phyloP scores from a whole-genome alignment of 92 coral and sea anemone genomes.

The Paramuricea clavata region DNA sequence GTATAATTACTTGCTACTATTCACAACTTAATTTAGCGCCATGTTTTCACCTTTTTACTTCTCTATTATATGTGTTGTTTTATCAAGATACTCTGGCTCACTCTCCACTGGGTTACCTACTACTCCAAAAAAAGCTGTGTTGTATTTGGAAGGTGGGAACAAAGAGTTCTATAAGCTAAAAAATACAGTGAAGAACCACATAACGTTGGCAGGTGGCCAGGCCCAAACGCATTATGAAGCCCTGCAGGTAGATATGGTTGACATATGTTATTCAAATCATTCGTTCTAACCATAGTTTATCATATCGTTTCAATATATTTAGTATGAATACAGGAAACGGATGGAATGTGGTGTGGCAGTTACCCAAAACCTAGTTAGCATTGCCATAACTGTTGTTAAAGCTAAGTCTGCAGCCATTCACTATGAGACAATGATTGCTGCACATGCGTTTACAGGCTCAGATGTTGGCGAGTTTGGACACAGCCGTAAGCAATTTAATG shows the following conservation, averaged over 20 bases:
- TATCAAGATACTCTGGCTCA: not conserved
- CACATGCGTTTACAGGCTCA: not conserved
- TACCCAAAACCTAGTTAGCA: not conserved
- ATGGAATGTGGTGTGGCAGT: constrained; percentile 1
- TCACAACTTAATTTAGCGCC: not conserved
- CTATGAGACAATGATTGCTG: not conserved
- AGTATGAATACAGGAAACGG: not conserved
- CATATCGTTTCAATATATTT: not conserved
- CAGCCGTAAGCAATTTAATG: not conserved
- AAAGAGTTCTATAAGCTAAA: not conserved
- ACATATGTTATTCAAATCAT: not conserved
- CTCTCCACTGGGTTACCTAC: constrained; percentile 7
- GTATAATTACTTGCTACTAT: not conserved
- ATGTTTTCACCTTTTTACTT: not conserved
- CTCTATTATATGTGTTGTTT: not conserved
- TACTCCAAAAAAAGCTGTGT: constrained; percentile 9
- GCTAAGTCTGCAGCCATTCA: not conserved
- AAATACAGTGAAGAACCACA: constrained; percentile 4
- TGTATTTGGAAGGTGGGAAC: constrained; percentile 23
- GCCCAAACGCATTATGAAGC: not conserved
- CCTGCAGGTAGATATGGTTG: not conserved
- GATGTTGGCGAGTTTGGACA: not conserved
- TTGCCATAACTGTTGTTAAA: no score
- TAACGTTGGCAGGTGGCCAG: not conserved
- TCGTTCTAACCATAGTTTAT: not conserved